Evolutionary conservation across 2,113 vertebrate genomes (phyloP).

Genomic region (Apeltes quadracus): DNA sequence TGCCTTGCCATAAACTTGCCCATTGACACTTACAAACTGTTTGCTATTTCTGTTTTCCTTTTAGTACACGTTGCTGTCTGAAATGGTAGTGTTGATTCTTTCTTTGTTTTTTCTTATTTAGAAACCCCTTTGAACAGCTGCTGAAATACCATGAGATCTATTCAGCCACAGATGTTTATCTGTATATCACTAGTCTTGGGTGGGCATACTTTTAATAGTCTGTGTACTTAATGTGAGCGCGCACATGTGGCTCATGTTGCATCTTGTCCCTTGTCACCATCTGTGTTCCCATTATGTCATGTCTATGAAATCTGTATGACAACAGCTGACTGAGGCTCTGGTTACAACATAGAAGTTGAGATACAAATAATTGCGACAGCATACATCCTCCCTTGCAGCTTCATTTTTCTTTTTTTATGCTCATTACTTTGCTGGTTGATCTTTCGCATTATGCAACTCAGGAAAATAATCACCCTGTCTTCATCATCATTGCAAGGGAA

Average conservation of each 20-base stretch:
- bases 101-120: not conserved
- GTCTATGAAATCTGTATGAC: conserved; percentile 49
- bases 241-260: conserved; percentile 33
- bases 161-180: not conserved
- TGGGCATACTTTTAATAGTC: conserved; percentile 2
- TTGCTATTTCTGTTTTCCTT: not conserved
- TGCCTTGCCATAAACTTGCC: too few relatives aligned
- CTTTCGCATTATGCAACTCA: conserved; percentile 8
- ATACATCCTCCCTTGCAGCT: conserved; percentile 33
- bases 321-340: conserved; percentile 38
- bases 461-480: conserved; percentile 16
- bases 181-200: not conserved
- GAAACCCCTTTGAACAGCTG: conserved; percentile 14
- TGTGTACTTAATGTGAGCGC: not conserved
- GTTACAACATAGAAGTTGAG: conserved; percentile 23
- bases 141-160: conserved; percentile 11
- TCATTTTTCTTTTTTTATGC: conserved; percentile 31
- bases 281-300: conserved; percentile 56
- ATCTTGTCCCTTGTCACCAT: conserved; percentile 36
- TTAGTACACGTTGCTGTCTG: conserved; percentile 26
- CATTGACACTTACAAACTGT: too few relatives aligned
- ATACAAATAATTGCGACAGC: conserved; percentile 40
- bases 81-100: conserved; percentile 9
- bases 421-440: conserved; percentile 35
- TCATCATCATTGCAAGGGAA: conserved; percentile 2